Base-by-base conservation (phyloP, 2,888 invertebrate species). In the Torymus aiolomorphi region DNA sequence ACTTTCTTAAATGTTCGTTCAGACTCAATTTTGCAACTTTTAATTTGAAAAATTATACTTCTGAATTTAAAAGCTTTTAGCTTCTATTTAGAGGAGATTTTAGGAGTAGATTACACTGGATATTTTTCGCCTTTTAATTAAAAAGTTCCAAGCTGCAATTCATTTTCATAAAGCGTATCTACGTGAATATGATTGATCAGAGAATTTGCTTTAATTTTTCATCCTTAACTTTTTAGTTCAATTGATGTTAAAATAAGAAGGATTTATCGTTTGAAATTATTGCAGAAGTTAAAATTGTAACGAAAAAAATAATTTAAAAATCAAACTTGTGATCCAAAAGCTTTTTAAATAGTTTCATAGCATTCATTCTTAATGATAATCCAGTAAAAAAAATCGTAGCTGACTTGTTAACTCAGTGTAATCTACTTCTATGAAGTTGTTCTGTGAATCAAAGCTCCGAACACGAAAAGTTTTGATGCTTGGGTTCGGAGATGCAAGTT, bases 91-190 rank as follows among this genome's bases (percentile, higher is more conserved):
- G 57, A 54, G 20, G 54, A 18, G 12, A 52, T 52, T 59, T 78
- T n/a, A 51, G 16, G 52, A 61, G 49, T 62, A 73, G 51, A 73
- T 24, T 62, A 69, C 54, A 78, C 59, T 78, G 69, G 11, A 73
- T 49, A 57, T 31, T 31, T 18, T 77, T 57, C 57, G 10, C 20
- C 13, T 12, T 14, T 54, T 18, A 8, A 49, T 56, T 31, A 54
- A 63, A 54, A 18, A 62, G 14, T 61, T 42, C 14, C 61, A 62
- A 42, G 8, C 42, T 42, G 8, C 42, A 16, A 16, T 10, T 57
- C 1, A 2, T 16, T n/a, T 57, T 57, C 13, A 3, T 14, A 57
- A 57, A 57, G 1, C 16, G 10, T 14, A 57, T 57, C 18, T 16
- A 49, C 16, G 31, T 42, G 18, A 18, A 20, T 14, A 51, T 4